Percentiles rank a stretch among this genome's conserved stretches.
Conservation (phyloP, 2,113 vertebrate species). For the Toxostoma redivivum region DNA sequence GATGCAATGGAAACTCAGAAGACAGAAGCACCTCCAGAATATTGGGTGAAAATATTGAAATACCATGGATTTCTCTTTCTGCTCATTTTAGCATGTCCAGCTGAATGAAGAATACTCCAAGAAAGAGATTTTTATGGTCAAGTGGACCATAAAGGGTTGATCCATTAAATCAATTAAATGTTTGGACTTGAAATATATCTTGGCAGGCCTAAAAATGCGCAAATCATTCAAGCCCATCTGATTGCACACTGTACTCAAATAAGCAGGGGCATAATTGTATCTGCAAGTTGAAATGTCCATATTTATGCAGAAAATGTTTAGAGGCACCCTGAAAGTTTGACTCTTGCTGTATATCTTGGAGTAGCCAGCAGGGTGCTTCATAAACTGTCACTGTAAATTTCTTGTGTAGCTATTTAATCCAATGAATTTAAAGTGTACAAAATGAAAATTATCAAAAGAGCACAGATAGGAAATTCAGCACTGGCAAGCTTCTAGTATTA, state of each 20-base stretch:
- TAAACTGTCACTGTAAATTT: conserved; percentile 40
- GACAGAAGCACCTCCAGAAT: neutral
- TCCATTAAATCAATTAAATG: neutral
- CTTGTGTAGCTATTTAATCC: conserved; percentile 48
- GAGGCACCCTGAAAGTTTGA: conserved; percentile 28
- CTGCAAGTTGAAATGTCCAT: neutral
- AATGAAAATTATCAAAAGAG: neutral
- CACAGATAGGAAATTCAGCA: conserved; percentile 36
- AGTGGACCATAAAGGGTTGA: neutral
- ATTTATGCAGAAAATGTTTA: conserved; percentile 7
- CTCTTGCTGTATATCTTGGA: conserved; percentile 56
- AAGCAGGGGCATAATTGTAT: neutral
- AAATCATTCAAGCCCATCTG: neutral
- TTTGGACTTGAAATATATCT: neutral
- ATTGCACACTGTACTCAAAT: neutral
- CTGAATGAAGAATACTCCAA: neutral
- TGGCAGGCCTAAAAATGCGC: conserved; percentile 8
- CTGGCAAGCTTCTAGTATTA: conserved; percentile 45
- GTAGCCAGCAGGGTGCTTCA: conserved; percentile 31
- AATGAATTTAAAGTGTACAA: neutral
- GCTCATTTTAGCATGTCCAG: neutral
- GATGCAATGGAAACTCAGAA: neutral
- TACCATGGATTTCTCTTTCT: neutral
- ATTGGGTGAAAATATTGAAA: neutral
- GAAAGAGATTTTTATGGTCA: neutral